Conservation (phyloP, 2,888 invertebrate species). For the Sepiola atlantica region DNA sequence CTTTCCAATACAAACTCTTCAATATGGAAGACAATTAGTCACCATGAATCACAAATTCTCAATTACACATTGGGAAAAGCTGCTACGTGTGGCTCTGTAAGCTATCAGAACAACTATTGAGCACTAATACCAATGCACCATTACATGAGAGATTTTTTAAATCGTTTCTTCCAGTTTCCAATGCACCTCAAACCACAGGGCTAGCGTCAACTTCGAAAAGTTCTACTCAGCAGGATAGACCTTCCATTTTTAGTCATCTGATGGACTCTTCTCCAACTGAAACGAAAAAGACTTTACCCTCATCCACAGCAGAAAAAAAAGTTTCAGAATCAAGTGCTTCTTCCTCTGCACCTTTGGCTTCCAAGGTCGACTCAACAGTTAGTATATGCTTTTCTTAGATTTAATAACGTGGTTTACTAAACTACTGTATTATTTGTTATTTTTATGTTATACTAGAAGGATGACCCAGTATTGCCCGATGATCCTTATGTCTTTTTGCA, state of each 20-base stretch:
- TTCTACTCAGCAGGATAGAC: not conserved
- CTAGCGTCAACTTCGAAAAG: not conserved
- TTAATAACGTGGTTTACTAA: not conserved
- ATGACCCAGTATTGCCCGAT: too few species aligned
- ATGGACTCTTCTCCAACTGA: not conserved
- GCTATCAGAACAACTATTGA: too few species aligned
- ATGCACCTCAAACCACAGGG: not conserved
- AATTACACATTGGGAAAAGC: too few species aligned
- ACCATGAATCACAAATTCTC: too few species aligned
- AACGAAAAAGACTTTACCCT: constrained; percentile 33
- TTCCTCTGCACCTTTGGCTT: not conserved
- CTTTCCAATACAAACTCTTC: too few species aligned
- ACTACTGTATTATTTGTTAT: not conserved
- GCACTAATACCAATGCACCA: not conserved
- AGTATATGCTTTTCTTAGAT: not conserved
- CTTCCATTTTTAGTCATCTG: constrained; percentile 47
- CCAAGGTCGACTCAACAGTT: not conserved
- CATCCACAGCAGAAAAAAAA: constrained; percentile 49
- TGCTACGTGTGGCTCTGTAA: too few species aligned
- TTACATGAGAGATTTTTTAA: not conserved
- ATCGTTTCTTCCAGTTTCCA: not conserved
- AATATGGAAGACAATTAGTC: too few species aligned
- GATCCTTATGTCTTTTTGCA: too few species aligned
- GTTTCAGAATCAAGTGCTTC: constrained; percentile 48
- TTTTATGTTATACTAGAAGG: too few species aligned